Percentiles rank a stretch among this genome's conserved stretches.
Conservation (phyloP, 1,140 invertebrate genomes). For the Myzus persicae region DNA sequence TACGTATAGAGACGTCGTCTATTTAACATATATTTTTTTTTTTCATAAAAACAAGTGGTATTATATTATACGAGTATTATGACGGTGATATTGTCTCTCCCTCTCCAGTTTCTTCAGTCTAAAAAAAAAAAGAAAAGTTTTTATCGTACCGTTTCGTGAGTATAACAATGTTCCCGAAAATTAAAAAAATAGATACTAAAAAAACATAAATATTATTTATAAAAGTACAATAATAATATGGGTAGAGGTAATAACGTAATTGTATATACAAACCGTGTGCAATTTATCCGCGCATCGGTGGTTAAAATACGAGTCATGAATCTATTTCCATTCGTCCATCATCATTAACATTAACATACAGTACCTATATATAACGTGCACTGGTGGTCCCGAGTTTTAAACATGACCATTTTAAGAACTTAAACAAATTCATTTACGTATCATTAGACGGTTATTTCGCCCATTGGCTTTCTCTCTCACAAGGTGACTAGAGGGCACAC, state of each 20-base stretch:
- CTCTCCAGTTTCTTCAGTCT: not conserved
- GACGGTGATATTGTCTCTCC: not conserved
- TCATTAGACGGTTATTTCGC: constrained; percentile 41
- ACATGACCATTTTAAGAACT: constrained; percentile 50
- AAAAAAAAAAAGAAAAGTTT: not conserved
- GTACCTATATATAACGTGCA: not conserved
- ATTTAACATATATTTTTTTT: not conserved
- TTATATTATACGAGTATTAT: constrained; percentile 9
- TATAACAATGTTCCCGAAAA: not conserved
- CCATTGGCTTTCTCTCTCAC: constrained; percentile 12
- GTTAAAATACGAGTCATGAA: not conserved
- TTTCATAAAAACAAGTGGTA: not conserved
- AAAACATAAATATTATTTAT: not conserved
- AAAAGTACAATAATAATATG: not conserved
- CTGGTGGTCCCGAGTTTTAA: constrained; percentile 27
- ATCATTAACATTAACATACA: constrained; percentile 24
- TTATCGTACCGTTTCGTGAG: not conserved
- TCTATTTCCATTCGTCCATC: not conserved
- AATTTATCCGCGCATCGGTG: not conserved
- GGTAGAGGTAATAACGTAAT: not conserved
- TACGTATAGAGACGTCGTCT: not conserved
- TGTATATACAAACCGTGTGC: not conserved
- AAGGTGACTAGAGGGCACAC: constrained; percentile 1
- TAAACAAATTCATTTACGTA: constrained; percentile 50
- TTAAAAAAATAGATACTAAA: not conserved